These are phyloP conservation scores for Heliconius hermathena DNA, from an alignment of 1,140 invertebrate species.

Conservation along the genomic window DNA sequence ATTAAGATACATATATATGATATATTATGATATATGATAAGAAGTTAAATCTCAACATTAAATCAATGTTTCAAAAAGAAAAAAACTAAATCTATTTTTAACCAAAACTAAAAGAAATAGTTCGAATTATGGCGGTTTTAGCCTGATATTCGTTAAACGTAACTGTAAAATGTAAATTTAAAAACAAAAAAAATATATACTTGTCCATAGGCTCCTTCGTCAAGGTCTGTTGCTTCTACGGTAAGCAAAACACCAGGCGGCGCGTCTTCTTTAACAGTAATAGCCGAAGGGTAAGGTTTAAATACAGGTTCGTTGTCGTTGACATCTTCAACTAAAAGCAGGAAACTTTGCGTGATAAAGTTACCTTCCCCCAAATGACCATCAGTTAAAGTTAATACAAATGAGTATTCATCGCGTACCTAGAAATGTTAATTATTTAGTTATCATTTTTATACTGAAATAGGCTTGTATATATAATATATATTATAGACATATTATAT, in stretches of 20 bases:
- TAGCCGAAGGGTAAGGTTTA: conserved; percentile 90
- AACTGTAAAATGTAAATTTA: background rate
- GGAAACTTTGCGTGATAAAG: conserved; percentile 94
- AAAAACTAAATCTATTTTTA: too few relatives aligned
- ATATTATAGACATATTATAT: too few relatives aligned
- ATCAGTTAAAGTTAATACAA: conserved; percentile 94
- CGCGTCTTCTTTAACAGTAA: conserved; percentile 91
- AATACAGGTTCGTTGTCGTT: conserved; percentile 96
- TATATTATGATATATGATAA: too few relatives aligned
- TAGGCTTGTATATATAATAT: too few relatives aligned
- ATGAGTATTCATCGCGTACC: conserved; percentile 92
- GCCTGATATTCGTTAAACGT: too few relatives aligned
- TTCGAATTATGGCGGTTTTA: too few relatives aligned
- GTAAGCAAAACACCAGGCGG: conserved; percentile 88
- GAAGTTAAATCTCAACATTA: too few relatives aligned
- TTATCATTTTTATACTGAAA: background rate
- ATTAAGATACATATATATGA: too few relatives aligned
- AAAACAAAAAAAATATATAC: conserved; percentile 70
- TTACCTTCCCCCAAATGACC: conserved; percentile 93
- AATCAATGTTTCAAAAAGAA: too few relatives aligned
- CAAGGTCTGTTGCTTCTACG: conserved; percentile 93
- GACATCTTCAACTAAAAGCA: conserved; percentile 94
- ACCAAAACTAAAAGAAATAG: too few relatives aligned
- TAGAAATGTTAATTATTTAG: conserved; percentile 55
- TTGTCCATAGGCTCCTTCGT: conserved; percentile 96